Conservation (phyloP, 2,888 invertebrate species). For the Agrotis segetum region DNA sequence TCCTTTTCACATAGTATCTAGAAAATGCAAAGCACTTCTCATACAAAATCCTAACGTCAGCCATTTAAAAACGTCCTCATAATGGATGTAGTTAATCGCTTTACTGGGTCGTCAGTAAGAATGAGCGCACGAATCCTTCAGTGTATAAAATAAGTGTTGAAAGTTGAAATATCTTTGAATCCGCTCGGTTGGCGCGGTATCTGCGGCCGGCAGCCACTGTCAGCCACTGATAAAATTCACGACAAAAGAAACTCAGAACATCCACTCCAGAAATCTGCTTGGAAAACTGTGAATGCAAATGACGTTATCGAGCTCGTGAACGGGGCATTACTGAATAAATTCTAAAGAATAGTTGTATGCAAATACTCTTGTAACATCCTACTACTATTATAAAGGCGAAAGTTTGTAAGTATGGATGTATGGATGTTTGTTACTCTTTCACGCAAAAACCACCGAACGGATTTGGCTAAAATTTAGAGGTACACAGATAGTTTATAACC, state of each 20-base stretch:
- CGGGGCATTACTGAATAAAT: too few relatives aligned
- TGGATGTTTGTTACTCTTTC: too few relatives aligned
- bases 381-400: too few relatives aligned
- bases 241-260: constrained; percentile 11
- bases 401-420: too few relatives aligned
- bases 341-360: not conserved
- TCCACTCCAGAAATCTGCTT: not conserved
- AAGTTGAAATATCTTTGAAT: constrained; percentile 76
- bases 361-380: not conserved
- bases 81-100: constrained; percentile 42
- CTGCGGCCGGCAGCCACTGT: constrained; percentile 71
- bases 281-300: too few relatives aligned
- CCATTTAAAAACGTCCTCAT: constrained; percentile 12
- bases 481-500: too few relatives aligned
- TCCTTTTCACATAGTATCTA: not conserved
- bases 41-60: constrained; percentile 1
- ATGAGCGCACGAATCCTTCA: constrained; percentile 64
- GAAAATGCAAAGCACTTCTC: not conserved
- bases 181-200: constrained; percentile 68
- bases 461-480: too few relatives aligned
- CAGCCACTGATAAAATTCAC: constrained; percentile 73
- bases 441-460: too few relatives aligned
- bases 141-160: constrained; percentile 72
- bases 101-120: constrained; percentile 47
- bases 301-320: not conserved